Conservation (phyloP, 2,113 vertebrate genomes). For the Pseudorasbora parva region DNA sequence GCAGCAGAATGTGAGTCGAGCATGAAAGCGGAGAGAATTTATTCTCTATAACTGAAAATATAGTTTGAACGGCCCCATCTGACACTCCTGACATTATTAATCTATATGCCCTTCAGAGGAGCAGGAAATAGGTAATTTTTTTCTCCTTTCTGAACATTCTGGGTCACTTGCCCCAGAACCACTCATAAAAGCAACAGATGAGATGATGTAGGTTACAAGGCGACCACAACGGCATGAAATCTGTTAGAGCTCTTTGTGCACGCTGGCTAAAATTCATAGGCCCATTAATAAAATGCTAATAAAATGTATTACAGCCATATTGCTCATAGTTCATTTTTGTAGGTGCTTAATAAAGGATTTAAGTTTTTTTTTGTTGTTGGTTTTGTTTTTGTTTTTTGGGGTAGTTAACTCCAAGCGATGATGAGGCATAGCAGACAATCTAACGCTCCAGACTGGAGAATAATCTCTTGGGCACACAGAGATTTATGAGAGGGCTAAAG, state of each 20-base stretch:
- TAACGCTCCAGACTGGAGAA: slow-evolving; percentile 30
- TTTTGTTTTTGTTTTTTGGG: background rate
- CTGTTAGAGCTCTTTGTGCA: background rate
- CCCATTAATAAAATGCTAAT: slow-evolving; percentile 26
- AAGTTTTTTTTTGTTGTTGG: background rate
- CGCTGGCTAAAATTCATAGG: background rate
- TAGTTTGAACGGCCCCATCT: background rate
- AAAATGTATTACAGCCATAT: background rate
- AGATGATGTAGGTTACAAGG: slow-evolving; percentile 40
- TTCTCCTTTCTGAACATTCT: slow-evolving; percentile 9
- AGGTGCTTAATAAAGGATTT: background rate
- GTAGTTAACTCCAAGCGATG: background rate
- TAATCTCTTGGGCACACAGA: slow-evolving; percentile 44
- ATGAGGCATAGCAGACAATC: slow-evolving; percentile 30
- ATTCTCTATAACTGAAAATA: background rate
- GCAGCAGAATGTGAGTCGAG: background rate
- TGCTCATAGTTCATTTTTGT: background rate
- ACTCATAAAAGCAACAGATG: slow-evolving; percentile 38
- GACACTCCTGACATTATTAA: slow-evolving; percentile 33
- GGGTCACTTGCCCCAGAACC: slow-evolving; percentile 40
- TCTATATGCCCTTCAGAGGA: slow-evolving; percentile 37
- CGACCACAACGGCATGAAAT: background rate
- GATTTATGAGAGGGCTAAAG: slow-evolving; percentile 41
- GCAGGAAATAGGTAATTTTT: slow-evolving; percentile 5
- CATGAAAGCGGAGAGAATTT: background rate